Evolutionary conservation across 2,888 invertebrate species (phyloP), one percentile per base, ranked within the genome.

Genomic region (Tipula confusa): DNA sequence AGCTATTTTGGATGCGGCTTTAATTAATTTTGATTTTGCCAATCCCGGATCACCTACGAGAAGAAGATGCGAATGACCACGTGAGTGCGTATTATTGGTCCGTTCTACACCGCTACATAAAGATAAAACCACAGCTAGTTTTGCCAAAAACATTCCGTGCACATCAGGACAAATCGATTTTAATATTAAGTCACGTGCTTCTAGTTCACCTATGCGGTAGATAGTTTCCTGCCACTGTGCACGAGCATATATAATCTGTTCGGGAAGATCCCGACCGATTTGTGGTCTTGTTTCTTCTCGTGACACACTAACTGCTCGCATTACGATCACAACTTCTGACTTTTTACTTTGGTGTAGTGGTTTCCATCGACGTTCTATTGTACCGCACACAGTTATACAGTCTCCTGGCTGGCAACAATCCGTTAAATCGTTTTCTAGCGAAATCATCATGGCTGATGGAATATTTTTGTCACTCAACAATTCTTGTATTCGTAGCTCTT

Each of bases 11-110:
- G 84, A 79, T 1, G 94, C 94, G 85, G 95, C 93, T 85, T 94
- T 92, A 29, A 97, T 90, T 83, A 97, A 90, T 88, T 97, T 96
- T 0, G 97, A 97, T 88, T 97, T 97, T 4, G 96, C 97, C 0
- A 97, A 96, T 13, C 97, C 97, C 87, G 94, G 93, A 91, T 97
- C 97, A 3, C 97, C 97, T 28, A 97, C 95, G 29, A 98, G 88
- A 83, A 97, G 90, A 85, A 97, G 90, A 90, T 98, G 97, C 24
- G 95, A 93, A 87, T 97, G 96, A 1, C 96, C 96, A 84, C 97
- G 88, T 0, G 91, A 91, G 86, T 90, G 90, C 82, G 87, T 88
- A 7, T 85, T 89, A 89, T 81, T 88, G 86, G 83, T 91, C 90
- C 29, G 89, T 88, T 85, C 88, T 88, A 1, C 94, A 4, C 84